Conservation (phyloP, 2,113 vertebrate genomes). For the Osmerus mordax region DNA sequence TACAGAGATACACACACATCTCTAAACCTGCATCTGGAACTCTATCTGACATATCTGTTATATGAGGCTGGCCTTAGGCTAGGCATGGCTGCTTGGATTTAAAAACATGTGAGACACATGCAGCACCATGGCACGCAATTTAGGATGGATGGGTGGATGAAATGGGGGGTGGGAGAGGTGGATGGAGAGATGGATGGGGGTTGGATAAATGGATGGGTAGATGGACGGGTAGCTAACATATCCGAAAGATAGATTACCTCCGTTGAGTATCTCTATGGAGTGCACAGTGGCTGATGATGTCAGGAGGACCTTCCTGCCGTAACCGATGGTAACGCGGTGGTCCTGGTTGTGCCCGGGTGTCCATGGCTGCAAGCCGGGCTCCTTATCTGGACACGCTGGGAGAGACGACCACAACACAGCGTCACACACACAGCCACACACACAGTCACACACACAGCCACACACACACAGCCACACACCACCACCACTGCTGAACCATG, state of each 20-base stretch:
- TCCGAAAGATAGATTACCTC: constrained; percentile 72
- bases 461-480: too few relatives aligned
- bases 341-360: constrained; percentile 79
- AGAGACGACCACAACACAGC: constrained; percentile 4
- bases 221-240: too few relatives aligned
- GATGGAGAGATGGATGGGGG: too few relatives aligned
- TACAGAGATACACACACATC: too few relatives aligned
- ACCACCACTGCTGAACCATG: too few relatives aligned
- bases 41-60: background rate
- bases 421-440: background rate
- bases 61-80: constrained; percentile 10
- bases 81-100: constrained; percentile 12
- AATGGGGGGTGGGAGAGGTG: background rate
- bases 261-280: constrained; percentile 82
- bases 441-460: too few relatives aligned
- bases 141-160: background rate
- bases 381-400: constrained; percentile 82
- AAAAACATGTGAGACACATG: background rate
- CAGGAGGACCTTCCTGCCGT: constrained; percentile 79
- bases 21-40: background rate
- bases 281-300: constrained; percentile 85
- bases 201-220: background rate
- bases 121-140: too few relatives aligned
- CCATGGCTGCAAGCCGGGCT: constrained; percentile 82
- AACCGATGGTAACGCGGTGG: constrained; percentile 72